These are phyloP conservation scores for Myotis myotis DNA, from an alignment of 2,797 vertebrate species.

Conservation along the genomic window DNA sequence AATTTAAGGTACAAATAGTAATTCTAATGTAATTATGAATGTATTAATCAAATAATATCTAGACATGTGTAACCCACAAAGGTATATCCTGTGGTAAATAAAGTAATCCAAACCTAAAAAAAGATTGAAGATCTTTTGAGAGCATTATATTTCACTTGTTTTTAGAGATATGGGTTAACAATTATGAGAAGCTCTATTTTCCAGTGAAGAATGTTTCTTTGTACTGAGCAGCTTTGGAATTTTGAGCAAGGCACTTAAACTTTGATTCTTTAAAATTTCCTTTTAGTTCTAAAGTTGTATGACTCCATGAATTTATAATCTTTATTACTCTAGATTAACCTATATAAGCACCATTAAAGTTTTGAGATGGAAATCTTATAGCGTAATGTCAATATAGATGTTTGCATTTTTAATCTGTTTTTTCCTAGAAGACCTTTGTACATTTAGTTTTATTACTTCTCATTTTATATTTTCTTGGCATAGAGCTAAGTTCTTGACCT, in stretches of 20 bases:
- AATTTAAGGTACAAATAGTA: neutral
- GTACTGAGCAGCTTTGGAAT: neutral
- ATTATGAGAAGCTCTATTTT: neutral
- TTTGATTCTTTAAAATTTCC: conserved; percentile 27
- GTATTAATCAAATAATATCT: neutral
- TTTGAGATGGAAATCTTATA: neutral
- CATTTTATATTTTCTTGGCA: neutral
- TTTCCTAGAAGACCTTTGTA: neutral
- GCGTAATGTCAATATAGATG: neutral
- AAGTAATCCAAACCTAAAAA: neutral
- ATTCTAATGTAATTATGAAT: neutral
- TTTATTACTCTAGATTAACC: neutral
- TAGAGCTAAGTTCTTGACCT: neutral
- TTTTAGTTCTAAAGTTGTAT: neutral
- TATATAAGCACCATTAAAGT: neutral
- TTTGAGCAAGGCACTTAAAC: neutral
- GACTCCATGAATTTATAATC: neutral
- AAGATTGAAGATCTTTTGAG: neutral
- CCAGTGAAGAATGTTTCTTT: neutral
- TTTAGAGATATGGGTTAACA: neutral
- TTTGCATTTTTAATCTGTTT: neutral
- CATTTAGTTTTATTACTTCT: neutral
- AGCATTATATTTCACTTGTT: neutral
- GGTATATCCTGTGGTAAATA: neutral
- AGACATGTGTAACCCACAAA: neutral